A percentile compares a stretch with the other conserved stretches of the same genome.
Evolutionary conservation across 2,888 invertebrate species (phyloP).

Genomic region (Dorcus hopei): DNA sequence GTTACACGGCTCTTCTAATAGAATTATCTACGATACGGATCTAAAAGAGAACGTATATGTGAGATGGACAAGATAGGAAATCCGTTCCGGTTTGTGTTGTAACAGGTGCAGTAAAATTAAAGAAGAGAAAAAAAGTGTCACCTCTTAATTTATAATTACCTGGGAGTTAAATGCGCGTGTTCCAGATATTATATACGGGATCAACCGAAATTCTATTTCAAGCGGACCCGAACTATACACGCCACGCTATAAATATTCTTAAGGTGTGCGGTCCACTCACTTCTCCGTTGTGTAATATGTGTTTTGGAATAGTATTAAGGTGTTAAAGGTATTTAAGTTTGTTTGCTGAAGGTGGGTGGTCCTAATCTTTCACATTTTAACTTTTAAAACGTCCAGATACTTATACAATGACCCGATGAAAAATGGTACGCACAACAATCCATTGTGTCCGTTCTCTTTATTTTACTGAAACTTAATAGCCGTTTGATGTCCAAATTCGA

Average conservation of each 20-base stretch:
- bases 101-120: background rate
- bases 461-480: too few relatives aligned
- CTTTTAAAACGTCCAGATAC: background rate
- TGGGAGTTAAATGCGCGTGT: constrained; percentile 15
- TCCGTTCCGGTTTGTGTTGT: background rate
- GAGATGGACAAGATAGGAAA: too few relatives aligned
- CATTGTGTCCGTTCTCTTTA: too few relatives aligned
- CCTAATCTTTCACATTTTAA: constrained; percentile 19
- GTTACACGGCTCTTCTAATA: too few relatives aligned
- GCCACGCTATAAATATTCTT: constrained; percentile 13
- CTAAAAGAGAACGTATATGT: too few relatives aligned
- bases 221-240: background rate
- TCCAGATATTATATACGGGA: constrained; percentile 12
- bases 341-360: constrained; percentile 21
- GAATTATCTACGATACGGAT: too few relatives aligned
- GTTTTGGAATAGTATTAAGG: constrained; percentile 18
- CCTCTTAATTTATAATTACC: constrained; percentile 15
- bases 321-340: constrained; percentile 22
- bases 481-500: too few relatives aligned
- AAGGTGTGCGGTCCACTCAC: constrained; percentile 16
- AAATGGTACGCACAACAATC: background rate
- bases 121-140: constrained; percentile 12
- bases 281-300: constrained; percentile 18
- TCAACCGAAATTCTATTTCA: constrained; percentile 1
- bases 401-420: constrained; percentile 11